Evolutionary conservation across 2,797 vertebrate species (phyloP).

Genomic region (Acipenser ruthenus): DNA sequence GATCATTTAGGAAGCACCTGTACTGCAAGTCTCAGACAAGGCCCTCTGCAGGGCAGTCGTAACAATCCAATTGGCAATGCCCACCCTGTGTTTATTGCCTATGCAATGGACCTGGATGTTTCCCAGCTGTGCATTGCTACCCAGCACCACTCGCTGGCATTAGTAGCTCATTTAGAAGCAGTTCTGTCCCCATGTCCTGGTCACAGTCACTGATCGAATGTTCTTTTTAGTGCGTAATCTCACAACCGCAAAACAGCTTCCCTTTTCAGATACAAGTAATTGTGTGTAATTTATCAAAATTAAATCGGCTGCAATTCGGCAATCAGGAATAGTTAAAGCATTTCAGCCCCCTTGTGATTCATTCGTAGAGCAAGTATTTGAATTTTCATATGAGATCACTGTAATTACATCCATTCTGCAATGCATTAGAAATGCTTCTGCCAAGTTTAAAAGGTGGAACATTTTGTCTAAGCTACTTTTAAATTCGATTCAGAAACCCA

Average conservation of each 20-base stretch:
- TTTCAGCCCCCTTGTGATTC: constrained; percentile 1
- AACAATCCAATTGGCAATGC: no score
- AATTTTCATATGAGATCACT: constrained; percentile 1
- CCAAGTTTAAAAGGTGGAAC: no score
- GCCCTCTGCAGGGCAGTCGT: no score
- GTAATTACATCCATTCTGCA: neutral
- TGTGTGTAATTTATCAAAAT: neutral
- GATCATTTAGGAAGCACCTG: no score
- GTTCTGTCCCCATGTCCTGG: neutral
- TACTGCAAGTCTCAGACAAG: no score
- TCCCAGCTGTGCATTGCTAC: no score
- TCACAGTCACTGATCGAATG: neutral
- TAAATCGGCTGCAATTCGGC: constrained; percentile 1
- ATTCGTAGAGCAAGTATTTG: constrained; percentile 7
- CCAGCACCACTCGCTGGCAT: no score
- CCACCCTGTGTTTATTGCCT: no score
- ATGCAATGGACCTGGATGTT: no score
- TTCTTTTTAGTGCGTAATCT: constrained; percentile 4
- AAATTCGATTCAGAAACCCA: no score
- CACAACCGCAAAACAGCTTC: constrained; percentile 8
- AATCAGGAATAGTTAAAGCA: constrained; percentile 5
- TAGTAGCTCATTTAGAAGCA: no score
- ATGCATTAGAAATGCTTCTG: neutral
- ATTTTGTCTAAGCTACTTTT: no score
- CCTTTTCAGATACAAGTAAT: neutral